A percentile compares a stretch with the other conserved stretches of the same genome.
Evolutionary conservation across 2,888 invertebrate genomes (phyloP).

Genomic region (Julus scandinavius): DNA sequence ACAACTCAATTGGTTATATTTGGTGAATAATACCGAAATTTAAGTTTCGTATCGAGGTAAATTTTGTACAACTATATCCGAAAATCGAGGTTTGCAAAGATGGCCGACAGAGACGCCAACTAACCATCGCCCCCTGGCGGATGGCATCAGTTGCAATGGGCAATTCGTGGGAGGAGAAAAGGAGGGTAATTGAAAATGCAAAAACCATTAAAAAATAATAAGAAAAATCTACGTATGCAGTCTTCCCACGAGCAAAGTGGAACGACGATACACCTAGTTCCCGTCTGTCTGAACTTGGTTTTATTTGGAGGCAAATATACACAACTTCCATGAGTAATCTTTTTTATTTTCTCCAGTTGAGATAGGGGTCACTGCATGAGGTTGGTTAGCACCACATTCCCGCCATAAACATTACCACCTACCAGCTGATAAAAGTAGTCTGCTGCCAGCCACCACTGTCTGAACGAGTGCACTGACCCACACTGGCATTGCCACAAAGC

Average conservation of each 20-base stretch:
- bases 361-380: conserved; percentile 46
- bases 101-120: background rate
- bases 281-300: conserved; percentile 44
- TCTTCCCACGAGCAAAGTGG: conserved; percentile 17
- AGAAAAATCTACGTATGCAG: background rate
- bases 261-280: background rate
- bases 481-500: conserved; percentile 25
- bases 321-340: background rate
- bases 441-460: conserved; percentile 25
- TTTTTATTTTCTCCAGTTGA: background rate
- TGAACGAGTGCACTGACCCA: conserved; percentile 43
- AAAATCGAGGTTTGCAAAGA: background rate
- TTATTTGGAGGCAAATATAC: background rate
- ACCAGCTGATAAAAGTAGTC: conserved; percentile 45
- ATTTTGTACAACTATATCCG: background rate
- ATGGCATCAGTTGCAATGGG: background rate
- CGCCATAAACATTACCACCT: conserved; percentile 46
- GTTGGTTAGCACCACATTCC: conserved; percentile 45
- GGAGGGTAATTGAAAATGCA: background rate
- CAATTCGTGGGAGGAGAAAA: background rate
- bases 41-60: too few relatives aligned
- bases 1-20: too few relatives aligned
- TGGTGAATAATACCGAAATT: too few relatives aligned
- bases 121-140: background rate
- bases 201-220: conserved; percentile 33